Evolutionary conservation across 1,140 invertebrate genomes (phyloP).

Genomic region (Euborellia annulipes): DNA sequence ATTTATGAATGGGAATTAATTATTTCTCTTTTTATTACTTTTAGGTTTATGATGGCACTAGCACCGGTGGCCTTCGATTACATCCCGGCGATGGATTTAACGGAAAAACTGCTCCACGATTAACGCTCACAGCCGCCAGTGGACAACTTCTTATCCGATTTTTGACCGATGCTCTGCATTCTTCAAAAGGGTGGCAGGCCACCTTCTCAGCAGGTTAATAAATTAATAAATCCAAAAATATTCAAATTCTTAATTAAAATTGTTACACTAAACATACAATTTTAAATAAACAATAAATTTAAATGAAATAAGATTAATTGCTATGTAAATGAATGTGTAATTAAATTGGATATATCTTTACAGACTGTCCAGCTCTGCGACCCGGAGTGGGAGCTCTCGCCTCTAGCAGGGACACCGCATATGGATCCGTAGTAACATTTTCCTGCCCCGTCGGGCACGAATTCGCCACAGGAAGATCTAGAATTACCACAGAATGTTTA

Average conservation of each 20-base stretch:
- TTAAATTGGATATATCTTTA: slow-evolving; percentile 20
- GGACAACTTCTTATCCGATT: slow-evolving; percentile 84
- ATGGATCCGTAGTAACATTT: slow-evolving; percentile 78
- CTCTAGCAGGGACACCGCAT: slow-evolving; percentile 79
- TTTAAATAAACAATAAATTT: not conserved
- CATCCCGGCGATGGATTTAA: slow-evolving; percentile 82
- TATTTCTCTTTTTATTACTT: too few species aligned
- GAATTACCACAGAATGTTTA: slow-evolving; percentile 69
- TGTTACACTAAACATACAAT: not conserved
- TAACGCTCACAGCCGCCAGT: slow-evolving; percentile 80
- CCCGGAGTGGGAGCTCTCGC: slow-evolving; percentile 74
- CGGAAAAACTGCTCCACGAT: slow-evolving; percentile 57
- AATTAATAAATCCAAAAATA: not conserved
- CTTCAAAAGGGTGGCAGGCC: slow-evolving; percentile 70
- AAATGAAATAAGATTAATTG: too few species aligned
- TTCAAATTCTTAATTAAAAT: not conserved
- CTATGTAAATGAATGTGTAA: not conserved
- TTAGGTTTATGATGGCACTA: slow-evolving; percentile 72
- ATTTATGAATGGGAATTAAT: too few species aligned
- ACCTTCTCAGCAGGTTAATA: slow-evolving; percentile 72
- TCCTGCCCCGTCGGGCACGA: slow-evolving; percentile 87
- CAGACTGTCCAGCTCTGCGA: slow-evolving; percentile 73
- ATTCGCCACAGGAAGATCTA: slow-evolving; percentile 76
- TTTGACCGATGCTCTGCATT: slow-evolving; percentile 72
- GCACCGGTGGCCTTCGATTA: slow-evolving; percentile 64